Conservation (phyloP, 2,113 vertebrate genomes). For the Rhabdomys dilectus region DNA sequence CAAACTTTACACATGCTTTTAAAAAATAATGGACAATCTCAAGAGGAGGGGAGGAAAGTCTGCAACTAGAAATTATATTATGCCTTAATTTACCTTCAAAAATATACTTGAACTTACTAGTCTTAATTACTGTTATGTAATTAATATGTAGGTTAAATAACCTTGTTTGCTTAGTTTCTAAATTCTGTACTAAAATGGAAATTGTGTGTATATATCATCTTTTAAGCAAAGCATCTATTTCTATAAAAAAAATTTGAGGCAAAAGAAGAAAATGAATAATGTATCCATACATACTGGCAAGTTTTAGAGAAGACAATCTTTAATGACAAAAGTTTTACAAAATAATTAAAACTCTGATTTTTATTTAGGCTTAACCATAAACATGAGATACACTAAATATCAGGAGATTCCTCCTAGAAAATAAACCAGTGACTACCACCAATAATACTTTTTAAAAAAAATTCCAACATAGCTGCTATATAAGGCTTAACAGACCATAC, state of each 20-base stretch:
- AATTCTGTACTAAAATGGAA: slow-evolving; percentile 27
- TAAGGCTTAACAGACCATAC: background rate
- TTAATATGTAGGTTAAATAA: slow-evolving; percentile 35
- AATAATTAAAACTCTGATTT: slow-evolving; percentile 56
- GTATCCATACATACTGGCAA: background rate
- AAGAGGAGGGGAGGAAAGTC: slow-evolving; percentile 87
- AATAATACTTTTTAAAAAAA: slow-evolving; percentile 57
- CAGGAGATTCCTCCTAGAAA: background rate
- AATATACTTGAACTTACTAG: slow-evolving; percentile 24
- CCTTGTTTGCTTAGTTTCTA: slow-evolving; percentile 41
- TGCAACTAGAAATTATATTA: slow-evolving; percentile 56
- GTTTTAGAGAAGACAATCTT: slow-evolving; percentile 31
- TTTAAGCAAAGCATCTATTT: slow-evolving; percentile 7
- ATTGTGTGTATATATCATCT: background rate
- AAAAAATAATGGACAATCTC: slow-evolving; percentile 87
- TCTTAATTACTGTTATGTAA: slow-evolving; percentile 55
- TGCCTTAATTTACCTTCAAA: slow-evolving; percentile 56
- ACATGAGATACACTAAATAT: slow-evolving; percentile 38
- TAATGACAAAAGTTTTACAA: slow-evolving; percentile 34
- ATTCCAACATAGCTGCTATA: background rate
- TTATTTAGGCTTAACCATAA: slow-evolving; percentile 37
- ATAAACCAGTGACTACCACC: slow-evolving; percentile 8
- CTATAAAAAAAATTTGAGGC: slow-evolving; percentile 46
- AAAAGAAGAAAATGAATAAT: slow-evolving; percentile 50
- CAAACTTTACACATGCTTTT: slow-evolving; percentile 85